Conservation (phyloP, 64 coral and sea anemone species). For the Porites australiensis region DNA sequence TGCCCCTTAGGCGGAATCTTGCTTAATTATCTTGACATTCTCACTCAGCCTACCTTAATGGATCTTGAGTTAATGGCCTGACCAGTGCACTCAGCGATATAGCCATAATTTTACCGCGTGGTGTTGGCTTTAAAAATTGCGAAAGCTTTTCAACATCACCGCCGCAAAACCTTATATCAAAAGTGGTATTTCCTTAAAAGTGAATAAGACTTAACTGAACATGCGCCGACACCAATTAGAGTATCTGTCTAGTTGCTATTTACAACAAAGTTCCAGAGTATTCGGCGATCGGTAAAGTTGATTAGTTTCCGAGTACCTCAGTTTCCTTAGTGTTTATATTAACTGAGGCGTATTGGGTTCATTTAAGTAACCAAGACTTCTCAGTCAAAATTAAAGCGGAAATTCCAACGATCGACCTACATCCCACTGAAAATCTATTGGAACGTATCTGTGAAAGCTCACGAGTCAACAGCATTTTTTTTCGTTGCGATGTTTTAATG, state of each 20-base stretch:
- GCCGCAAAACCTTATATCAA: slow-evolving; percentile 48
- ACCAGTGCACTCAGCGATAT: slow-evolving; percentile 24
- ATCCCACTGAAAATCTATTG: neutral
- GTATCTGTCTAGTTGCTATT: slow-evolving; percentile 15
- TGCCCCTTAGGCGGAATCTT: slow-evolving; percentile 42
- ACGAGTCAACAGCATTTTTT: no score
- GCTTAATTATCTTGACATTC: slow-evolving; percentile 25
- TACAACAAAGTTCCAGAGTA: neutral
- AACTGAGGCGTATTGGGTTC: neutral
- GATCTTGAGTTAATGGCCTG: slow-evolving; percentile 46
- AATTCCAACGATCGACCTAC: neutral
- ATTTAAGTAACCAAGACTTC: neutral
- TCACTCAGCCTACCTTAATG: slow-evolving; percentile 12
- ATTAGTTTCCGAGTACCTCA: slow-evolving; percentile 11
- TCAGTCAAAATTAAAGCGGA: neutral
- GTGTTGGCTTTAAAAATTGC: neutral
- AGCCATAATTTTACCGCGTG: slow-evolving; percentile 3
- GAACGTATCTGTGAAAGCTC: neutral
- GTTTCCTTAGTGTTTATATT: neutral
- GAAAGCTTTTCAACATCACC: neutral
- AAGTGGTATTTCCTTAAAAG: slow-evolving; percentile 6
- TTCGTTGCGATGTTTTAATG: no score
- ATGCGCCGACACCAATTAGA: neutral
- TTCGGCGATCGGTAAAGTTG: slow-evolving; percentile 11
- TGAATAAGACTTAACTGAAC: neutral